Conservation (phyloP, 2,888 invertebrate genomes). For the Rotaria magnacalcarata region DNA sequence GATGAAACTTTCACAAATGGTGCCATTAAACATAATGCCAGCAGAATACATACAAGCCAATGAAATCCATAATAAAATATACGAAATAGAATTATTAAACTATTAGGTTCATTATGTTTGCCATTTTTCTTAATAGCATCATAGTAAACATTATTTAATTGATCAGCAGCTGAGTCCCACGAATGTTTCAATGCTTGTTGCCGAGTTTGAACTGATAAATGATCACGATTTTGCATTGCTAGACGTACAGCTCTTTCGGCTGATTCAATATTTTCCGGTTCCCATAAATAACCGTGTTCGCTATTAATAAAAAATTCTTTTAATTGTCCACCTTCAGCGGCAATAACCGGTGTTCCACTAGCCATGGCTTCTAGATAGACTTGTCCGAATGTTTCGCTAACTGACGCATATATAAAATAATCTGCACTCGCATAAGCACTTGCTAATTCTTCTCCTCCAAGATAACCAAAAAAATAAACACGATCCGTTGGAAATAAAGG, state of each 20-base stretch:
- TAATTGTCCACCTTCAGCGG: conserved; percentile 46
- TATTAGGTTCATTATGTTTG: not conserved
- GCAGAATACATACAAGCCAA: conserved; percentile 20
- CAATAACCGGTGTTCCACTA: conserved; percentile 43
- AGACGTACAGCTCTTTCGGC: conserved; percentile 39
- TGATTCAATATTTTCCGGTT: conserved; percentile 37
- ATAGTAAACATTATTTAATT: conserved; percentile 40
- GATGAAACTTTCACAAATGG: conserved; percentile 25
- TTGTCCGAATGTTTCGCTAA: conserved; percentile 46
- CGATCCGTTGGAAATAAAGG: conserved; percentile 44
- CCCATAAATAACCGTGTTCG: conserved; percentile 44
- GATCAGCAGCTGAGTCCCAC: conserved; percentile 43
- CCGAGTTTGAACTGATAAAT: conserved; percentile 28
- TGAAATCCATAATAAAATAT: conserved; percentile 11
- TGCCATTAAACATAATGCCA: not conserved
- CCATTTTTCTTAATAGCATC: not conserved
- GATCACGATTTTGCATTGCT: conserved; percentile 36
- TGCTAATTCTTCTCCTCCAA: conserved; percentile 42
- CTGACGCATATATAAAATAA: conserved; percentile 45
- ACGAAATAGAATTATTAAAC: not conserved
- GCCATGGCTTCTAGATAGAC: conserved; percentile 47
- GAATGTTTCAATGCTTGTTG: conserved; percentile 44
- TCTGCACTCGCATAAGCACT: conserved; percentile 45
- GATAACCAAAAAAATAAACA: conserved; percentile 44
- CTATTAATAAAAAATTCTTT: conserved; percentile 45